These are phyloP conservation scores for Leptinotarsa undecemlineata DNA, from an alignment of 1,140 invertebrate genomes.

Conservation along the genomic window DNA sequence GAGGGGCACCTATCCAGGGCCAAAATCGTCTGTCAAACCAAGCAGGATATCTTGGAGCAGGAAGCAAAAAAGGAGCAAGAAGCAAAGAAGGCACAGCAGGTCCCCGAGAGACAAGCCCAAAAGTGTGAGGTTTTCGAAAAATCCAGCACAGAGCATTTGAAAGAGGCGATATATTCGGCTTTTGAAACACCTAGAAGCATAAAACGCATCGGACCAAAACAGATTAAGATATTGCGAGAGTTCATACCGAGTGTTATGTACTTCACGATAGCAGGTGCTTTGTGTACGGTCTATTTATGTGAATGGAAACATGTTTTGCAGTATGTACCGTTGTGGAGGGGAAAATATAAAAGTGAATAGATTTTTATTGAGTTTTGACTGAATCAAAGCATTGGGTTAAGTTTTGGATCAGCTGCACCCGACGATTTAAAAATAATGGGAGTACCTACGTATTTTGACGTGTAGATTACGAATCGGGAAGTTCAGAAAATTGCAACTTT, in stretches of 20 bases:
- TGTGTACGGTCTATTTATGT: constrained; percentile 24
- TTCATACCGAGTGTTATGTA: constrained; percentile 2
- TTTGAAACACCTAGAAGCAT: background rate
- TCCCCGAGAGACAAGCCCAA: background rate
- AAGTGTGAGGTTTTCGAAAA: background rate
- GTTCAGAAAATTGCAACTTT: too few relatives aligned
- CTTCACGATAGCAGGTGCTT: constrained; percentile 1
- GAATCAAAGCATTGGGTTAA: too few relatives aligned
- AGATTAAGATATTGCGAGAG: background rate
- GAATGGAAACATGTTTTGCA: constrained; percentile 31
- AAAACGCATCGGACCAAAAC: constrained; percentile 4
- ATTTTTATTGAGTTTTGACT: background rate
- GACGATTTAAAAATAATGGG: too few relatives aligned
- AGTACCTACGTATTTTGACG: too few relatives aligned
- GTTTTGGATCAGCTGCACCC: too few relatives aligned
- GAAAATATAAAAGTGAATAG: constrained; percentile 27
- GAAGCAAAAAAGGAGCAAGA: background rate
- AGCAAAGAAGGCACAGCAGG: background rate
- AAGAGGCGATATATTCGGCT: background rate
- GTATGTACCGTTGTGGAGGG: constrained; percentile 29
- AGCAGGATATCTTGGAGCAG: constrained; percentile 8
- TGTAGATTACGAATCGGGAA: too few relatives aligned
- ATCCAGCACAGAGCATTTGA: background rate
- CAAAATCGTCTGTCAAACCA: constrained; percentile 19
- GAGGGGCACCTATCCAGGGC: background rate